Evolutionary conservation across 2,888 invertebrate species (phyloP).

Genomic region (Drosophila pseudotalamancana): DNA sequence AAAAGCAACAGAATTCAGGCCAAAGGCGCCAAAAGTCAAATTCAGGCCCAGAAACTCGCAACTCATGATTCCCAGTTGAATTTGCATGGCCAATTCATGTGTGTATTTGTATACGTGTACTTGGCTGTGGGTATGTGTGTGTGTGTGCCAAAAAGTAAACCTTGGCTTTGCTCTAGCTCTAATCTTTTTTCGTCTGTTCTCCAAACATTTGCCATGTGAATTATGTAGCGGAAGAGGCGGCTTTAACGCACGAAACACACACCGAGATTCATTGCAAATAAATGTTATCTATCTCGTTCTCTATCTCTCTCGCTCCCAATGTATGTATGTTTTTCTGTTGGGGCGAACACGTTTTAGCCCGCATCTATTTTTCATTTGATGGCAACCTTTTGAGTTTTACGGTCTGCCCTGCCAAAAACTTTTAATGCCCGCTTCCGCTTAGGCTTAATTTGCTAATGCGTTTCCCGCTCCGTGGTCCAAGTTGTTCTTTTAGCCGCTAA

Average conservation of each 20-base stretch:
- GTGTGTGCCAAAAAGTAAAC: conserved; percentile 27
- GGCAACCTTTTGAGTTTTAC: conserved; percentile 60
- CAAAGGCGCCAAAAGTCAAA: conserved; percentile 51
- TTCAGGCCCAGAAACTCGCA: conserved; percentile 7
- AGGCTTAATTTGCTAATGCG: conserved; percentile 69
- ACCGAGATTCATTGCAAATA: conserved; percentile 58
- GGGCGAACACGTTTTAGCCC: conserved; percentile 45
- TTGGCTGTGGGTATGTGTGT: conserved; percentile 9
- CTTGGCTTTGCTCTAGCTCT: conserved; percentile 35
- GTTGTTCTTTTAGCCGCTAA: conserved; percentile 45
- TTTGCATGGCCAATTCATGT: conserved; percentile 52
- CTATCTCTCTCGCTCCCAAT: not conserved
- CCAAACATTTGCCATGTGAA: conserved; percentile 54
- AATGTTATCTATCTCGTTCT: conserved; percentile 2
- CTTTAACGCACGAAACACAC: conserved; percentile 60
- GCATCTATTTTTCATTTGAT: conserved; percentile 65
- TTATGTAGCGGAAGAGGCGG: conserved; percentile 73
- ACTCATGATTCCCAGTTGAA: conserved; percentile 35
- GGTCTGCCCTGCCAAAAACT: conserved; percentile 46
- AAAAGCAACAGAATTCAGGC: conserved; percentile 28
- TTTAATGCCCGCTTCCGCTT: conserved; percentile 63
- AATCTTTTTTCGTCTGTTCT: conserved; percentile 27
- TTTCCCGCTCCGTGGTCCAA: conserved; percentile 32
- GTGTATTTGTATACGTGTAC: not conserved
- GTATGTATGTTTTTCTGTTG: conserved; percentile 8